Evolutionary conservation across 2,888 invertebrate species (phyloP).

Genomic region (Callimorpha dominula): DNA sequence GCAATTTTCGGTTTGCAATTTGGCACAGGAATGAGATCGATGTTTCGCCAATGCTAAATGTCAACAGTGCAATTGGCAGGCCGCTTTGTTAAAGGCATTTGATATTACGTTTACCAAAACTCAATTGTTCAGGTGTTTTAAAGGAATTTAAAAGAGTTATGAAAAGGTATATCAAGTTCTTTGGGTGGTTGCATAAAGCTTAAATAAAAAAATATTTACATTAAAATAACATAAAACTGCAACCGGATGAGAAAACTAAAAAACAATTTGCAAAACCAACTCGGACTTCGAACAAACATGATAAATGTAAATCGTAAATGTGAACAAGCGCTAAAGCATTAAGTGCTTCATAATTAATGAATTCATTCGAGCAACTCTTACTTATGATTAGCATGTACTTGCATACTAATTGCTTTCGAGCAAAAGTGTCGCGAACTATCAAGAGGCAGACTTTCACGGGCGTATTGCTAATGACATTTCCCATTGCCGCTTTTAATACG

Average conservation of each 20-base stretch:
- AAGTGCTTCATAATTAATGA: slow-evolving; percentile 42
- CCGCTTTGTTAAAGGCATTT: slow-evolving; percentile 52
- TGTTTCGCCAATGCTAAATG: slow-evolving; percentile 47
- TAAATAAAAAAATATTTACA: neutral
- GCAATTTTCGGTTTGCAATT: slow-evolving; percentile 60
- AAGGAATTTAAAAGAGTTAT: neutral
- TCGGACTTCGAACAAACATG: slow-evolving; percentile 27
- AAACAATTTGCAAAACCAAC: slow-evolving; percentile 7
- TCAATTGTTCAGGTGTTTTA: neutral
- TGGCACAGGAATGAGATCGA: slow-evolving; percentile 50
- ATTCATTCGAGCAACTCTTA: slow-evolving; percentile 36
- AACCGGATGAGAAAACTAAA: neutral
- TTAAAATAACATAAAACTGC: neutral
- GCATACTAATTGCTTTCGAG: slow-evolving; percentile 38
- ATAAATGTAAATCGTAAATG: slow-evolving; percentile 44
- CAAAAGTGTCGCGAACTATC: slow-evolving; percentile 45
- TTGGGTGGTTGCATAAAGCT: neutral
- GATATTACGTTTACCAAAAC: slow-evolving; percentile 11
- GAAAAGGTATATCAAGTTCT: neutral
- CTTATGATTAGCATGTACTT: slow-evolving; percentile 43
- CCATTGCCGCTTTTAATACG: slow-evolving; percentile 43
- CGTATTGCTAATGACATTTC: slow-evolving; percentile 47
- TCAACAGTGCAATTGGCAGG: slow-evolving; percentile 48
- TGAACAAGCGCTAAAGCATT: slow-evolving; percentile 35
- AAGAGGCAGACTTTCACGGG: slow-evolving; percentile 44